Conservation (phyloP, 2,797 vertebrate species). For the Emydoidea blandingii region DNA sequence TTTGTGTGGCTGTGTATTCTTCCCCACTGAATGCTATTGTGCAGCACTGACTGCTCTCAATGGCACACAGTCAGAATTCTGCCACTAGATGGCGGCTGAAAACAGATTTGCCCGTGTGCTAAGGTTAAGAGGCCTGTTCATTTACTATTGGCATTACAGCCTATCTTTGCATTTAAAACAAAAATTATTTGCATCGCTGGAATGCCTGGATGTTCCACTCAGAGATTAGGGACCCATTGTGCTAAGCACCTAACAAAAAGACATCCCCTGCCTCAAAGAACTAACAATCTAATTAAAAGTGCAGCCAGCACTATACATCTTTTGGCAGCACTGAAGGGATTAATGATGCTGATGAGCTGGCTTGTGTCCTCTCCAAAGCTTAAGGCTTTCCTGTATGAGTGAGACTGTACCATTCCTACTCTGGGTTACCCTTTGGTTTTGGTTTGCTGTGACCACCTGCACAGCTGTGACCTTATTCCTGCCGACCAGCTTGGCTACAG, state of each 20-base stretch:
- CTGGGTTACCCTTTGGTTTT: not conserved
- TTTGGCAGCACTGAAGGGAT: not conserved
- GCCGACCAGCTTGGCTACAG: not conserved
- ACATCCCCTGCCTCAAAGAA: not conserved
- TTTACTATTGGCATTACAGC: conserved; percentile 31
- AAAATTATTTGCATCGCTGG: conserved; percentile 15
- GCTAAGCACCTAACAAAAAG: not conserved
- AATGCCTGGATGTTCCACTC: not conserved
- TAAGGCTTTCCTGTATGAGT: not conserved
- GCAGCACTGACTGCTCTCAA: not conserved
- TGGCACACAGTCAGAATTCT: not conserved
- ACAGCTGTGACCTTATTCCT: conserved; percentile 50
- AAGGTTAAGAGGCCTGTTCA: not conserved
- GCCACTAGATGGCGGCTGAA: conserved; percentile 70
- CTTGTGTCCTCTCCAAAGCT: not conserved
- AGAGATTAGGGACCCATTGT: not conserved
- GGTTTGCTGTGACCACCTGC: not conserved
- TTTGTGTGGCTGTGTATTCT: not conserved
- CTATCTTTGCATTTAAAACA: conserved; percentile 51
- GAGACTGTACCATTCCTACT: not conserved
- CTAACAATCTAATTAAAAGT: conserved; percentile 9
- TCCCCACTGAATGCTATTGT: not conserved
- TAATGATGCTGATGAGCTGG: not conserved
- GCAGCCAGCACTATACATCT: not conserved
- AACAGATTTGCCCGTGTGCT: not conserved